Conservation (phyloP, 2,797 vertebrate species). For the Acropternis orthonyx region DNA sequence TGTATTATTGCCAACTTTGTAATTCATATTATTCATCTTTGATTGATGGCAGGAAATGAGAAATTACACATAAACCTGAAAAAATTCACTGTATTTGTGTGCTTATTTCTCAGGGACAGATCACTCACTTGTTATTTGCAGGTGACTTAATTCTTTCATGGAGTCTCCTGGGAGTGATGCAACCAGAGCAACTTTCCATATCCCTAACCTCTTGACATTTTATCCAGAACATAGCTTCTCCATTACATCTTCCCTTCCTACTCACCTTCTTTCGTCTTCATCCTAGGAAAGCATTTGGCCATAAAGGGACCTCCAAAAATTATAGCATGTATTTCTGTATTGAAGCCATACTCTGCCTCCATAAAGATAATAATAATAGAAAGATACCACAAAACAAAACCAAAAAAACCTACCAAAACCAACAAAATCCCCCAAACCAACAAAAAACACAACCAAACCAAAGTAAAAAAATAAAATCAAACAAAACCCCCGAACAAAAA, state of each 20-base stretch:
- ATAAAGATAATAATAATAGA: neutral
- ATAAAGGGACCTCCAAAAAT: neutral
- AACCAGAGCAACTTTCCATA: neutral
- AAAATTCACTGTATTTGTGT: neutral
- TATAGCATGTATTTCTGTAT: neutral
- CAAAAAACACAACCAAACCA: neutral
- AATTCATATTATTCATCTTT: neutral
- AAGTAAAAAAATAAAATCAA: neutral
- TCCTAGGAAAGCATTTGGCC: neutral
- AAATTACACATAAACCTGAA: neutral
- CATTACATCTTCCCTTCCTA: neutral
- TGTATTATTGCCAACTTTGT: neutral
- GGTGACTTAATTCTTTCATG: neutral
- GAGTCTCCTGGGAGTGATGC: neutral
- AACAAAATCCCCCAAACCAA: neutral
- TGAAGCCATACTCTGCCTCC: neutral
- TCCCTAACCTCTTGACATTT: neutral
- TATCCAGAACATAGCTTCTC: neutral
- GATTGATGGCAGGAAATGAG: neutral
- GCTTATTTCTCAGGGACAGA: neutral
- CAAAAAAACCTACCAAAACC: neutral
- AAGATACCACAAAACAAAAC: neutral
- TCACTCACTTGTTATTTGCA: neutral
- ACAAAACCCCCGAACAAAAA: neutral
- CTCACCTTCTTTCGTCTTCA: neutral